phyloP scores from a whole-genome alignment of 2,797 vertebrate species.

The Centroberyx gerrardi region DNA sequence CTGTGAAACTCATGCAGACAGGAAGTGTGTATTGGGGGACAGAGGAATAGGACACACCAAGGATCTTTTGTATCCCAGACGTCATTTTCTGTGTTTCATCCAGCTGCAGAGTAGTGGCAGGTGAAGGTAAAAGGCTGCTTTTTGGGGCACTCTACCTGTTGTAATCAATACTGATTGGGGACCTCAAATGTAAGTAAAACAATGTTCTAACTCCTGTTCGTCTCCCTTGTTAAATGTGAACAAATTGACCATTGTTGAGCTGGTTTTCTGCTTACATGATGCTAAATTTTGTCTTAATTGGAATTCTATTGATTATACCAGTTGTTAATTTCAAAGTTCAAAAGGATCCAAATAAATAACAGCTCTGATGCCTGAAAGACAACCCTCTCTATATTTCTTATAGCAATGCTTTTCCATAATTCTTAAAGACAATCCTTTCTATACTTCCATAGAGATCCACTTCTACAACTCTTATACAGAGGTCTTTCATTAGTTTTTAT shows the following conservation, averaged over 20 bases:
- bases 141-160: neutral
- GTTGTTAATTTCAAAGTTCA: neutral
- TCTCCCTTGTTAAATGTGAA: too few relatives aligned
- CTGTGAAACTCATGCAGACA: constrained; percentile 60
- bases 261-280: too few relatives aligned
- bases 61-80: neutral
- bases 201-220: too few relatives aligned
- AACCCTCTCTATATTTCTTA: too few relatives aligned
- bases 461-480: too few relatives aligned
- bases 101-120: neutral
- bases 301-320: neutral
- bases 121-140: neutral
- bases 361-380: neutral
- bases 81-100: neutral
- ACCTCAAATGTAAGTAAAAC: neutral
- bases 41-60: neutral
- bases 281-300: neutral
- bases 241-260: too few relatives aligned
- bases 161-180: neutral
- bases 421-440: too few relatives aligned
- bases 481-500: too few relatives aligned
- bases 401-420: too few relatives aligned
- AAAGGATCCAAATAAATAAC: neutral
- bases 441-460: too few relatives aligned
- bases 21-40: constrained; percentile 12